Base-by-base conservation (phyloP, 2,113 vertebrate species). In the Thymallus thymallus region DNA sequence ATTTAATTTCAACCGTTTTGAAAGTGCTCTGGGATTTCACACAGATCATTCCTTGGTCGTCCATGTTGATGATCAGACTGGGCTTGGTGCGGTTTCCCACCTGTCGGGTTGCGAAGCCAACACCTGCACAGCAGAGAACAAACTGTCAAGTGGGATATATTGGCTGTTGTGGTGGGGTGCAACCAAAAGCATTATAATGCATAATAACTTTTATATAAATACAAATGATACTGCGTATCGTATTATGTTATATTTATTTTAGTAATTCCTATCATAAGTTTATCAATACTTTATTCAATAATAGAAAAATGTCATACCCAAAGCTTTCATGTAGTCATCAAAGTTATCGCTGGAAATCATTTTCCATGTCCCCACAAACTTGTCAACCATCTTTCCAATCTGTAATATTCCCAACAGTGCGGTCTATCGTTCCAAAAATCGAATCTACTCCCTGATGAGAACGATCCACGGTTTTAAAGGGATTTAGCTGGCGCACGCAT, bases 291-390 rank as follows among this genome's bases (percentile, higher is more conserved):
- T 23, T 22, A 12, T 56, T 22, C 66, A 60, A n/a, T 6, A n/a
- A 5, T 16, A 29, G 0, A 64, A 22, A 24, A 24, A 4, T 2
- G 46, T 83, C 96, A 91, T 88, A 98, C 96, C 96, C 41, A 97
- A 69, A 80, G 94, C 94, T 77, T 96, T 97, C 97, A 98, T 97
- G 81, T 97, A 99, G 70, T 96, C 95, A 77, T 97, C 94, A 77
- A 98, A 97, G 77, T 95, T 93, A 46, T 98, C 96, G 1, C 94
- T 97, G 90, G 91, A 89, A 73, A 94, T 1, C 58, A 99, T 95
- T 82, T 95, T 97, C 97, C 96, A 99, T 32, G 94, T 95, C 64
- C 96, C 96, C 23, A 97, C 77, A 86, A 98, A 96, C 74, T 90
- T 89, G 20, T 96, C 95, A 67, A 94, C 94, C 96, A 98, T 98